Percentiles rank a stretch among this genome's conserved stretches.
These are phyloP conservation scores for Halictus rubicundus DNA, from an alignment of 1,140 invertebrate genomes.

Conservation along the genomic window DNA sequence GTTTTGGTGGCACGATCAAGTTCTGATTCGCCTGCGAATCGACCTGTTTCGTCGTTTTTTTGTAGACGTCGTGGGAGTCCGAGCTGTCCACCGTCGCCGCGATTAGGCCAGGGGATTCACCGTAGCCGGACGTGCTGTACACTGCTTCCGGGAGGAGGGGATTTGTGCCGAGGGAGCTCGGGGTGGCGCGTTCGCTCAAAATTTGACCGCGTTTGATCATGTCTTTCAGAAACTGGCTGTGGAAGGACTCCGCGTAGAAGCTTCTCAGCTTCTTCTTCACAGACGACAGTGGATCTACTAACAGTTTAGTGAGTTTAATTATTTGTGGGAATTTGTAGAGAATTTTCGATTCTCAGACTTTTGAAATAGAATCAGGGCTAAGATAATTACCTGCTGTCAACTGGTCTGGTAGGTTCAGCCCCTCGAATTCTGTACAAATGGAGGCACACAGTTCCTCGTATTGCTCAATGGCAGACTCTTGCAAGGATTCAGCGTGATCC, in stretches of 20 bases:
- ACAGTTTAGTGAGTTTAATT: no score
- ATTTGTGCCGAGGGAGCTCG: no score
- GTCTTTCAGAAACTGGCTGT: neutral
- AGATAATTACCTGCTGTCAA: neutral
- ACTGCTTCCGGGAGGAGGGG: no score
- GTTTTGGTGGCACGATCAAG: neutral
- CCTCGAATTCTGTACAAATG: neutral
- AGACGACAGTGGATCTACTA: neutral
- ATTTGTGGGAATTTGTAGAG: no score
- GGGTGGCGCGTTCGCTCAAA: neutral
- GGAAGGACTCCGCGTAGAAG: slow-evolving; percentile 13
- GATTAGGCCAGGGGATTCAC: neutral
- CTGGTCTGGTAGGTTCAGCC: neutral
- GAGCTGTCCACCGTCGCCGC: no score
- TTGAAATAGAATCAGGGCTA: no score
- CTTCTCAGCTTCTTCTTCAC: slow-evolving; percentile 23
- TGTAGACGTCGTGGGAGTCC: neutral
- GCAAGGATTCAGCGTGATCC: neutral
- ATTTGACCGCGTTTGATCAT: neutral
- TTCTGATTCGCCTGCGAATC: neutral
- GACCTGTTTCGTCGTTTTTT: neutral
- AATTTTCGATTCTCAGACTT: no score
- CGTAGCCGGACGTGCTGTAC: neutral
- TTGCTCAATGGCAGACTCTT: neutral
- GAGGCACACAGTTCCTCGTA: slow-evolving; percentile 10